These are phyloP conservation scores for Drosophila prosaltans DNA, from an alignment of 1,140 invertebrate species.

Conservation along the genomic window DNA sequence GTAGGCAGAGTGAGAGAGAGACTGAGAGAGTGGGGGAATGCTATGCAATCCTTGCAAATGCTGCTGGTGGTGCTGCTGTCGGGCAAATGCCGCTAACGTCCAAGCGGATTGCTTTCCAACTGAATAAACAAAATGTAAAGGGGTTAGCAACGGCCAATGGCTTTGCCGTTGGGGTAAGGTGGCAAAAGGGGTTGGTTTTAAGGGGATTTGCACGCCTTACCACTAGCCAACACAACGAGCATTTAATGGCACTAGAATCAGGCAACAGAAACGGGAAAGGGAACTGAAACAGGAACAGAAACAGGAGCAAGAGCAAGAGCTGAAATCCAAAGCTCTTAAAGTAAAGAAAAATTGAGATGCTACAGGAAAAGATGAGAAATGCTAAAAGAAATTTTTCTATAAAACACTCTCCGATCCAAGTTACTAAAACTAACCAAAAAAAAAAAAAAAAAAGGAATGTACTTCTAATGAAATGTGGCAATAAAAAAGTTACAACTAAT, in stretches of 20 bases:
- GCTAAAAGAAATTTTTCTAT: not conserved
- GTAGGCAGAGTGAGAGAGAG: slow-evolving; percentile 45
- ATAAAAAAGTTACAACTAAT: slow-evolving; percentile 38
- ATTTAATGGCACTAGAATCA: slow-evolving; percentile 71
- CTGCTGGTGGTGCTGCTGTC: not conserved
- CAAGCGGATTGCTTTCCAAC: slow-evolving; percentile 62
- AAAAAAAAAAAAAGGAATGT: no score
- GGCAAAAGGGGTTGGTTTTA: not conserved
- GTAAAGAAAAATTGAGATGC: not conserved
- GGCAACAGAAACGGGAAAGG: not conserved
- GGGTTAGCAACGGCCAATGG: slow-evolving; percentile 23
- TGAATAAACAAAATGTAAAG: slow-evolving; percentile 70
- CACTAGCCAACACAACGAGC: slow-evolving; percentile 56
- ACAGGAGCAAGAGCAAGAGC: no score
- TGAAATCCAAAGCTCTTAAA: slow-evolving; percentile 2
- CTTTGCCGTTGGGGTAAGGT: not conserved
- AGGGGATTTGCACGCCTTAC: slow-evolving; percentile 43
- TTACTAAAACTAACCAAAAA: not conserved
- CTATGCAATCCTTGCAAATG: slow-evolving; percentile 48
- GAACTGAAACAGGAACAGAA: no score
- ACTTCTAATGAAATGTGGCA: slow-evolving; percentile 38
- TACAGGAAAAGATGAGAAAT: not conserved
- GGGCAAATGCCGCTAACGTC: slow-evolving; percentile 42
- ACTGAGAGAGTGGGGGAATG: not conserved
- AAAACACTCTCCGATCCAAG: not conserved